Conservation (phyloP, 2,888 invertebrate species). For the Cyclophora punctaria region DNA sequence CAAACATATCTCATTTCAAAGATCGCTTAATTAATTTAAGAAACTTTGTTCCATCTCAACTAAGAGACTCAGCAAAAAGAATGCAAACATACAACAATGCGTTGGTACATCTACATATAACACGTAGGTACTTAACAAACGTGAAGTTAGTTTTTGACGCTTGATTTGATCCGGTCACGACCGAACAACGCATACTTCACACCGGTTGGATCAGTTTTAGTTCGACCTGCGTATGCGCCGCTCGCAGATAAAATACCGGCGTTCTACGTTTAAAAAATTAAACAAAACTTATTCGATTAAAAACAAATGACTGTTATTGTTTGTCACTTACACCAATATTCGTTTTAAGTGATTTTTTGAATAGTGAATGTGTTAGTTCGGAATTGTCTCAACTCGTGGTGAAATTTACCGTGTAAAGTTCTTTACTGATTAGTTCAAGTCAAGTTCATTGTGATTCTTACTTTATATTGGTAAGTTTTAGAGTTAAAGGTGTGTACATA, state of each 20-base stretch:
- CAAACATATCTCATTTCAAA: too few relatives aligned
- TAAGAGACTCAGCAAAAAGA: conserved; percentile 19
- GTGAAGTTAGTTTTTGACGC: conserved; percentile 22
- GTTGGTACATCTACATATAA: conserved; percentile 12
- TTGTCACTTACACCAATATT: too few relatives aligned
- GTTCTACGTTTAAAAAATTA: conserved; percentile 32
- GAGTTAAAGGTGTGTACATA: not conserved
- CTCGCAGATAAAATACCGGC: conserved; percentile 34
- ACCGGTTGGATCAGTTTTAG: conserved; percentile 70
- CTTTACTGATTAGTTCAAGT: conserved; percentile 46
- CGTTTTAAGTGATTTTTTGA: too few relatives aligned
- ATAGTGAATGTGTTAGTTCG: too few relatives aligned
- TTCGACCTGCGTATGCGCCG: conserved; percentile 54
- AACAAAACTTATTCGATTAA: conserved; percentile 21
- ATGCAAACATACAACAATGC: conserved; percentile 26
- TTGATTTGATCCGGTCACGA: conserved; percentile 42
- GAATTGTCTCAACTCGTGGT: conserved; percentile 13
- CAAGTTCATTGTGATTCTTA: conserved; percentile 50
- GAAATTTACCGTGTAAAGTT: conserved; percentile 43
- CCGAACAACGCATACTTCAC: conserved; percentile 42
- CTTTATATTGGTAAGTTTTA: conserved; percentile 17
- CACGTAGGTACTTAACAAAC: conserved; percentile 4
- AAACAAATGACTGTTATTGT: not conserved
- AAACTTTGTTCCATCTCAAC: conserved; percentile 4
- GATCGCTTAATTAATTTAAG: not conserved